Evolutionary conservation across 2,797 vertebrate genomes (phyloP).

Genomic region (Myotis vivesi): DNA sequence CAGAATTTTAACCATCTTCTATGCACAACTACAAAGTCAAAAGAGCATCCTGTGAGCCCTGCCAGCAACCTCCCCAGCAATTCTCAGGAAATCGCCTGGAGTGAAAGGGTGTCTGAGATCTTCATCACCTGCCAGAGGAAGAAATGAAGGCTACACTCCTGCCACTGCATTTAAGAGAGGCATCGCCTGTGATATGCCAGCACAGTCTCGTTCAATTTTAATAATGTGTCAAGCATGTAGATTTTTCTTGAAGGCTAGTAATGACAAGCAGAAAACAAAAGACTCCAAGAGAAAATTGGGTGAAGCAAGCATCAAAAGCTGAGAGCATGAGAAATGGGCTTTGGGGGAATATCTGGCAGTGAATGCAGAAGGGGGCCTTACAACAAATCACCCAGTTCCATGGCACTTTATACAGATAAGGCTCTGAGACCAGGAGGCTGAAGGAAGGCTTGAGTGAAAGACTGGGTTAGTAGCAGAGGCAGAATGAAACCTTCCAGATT

Average conservation of each 20-base stretch:
- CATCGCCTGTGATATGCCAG: constrained; percentile 37
- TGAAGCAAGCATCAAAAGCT: constrained; percentile 16
- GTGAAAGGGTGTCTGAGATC: constrained; percentile 69
- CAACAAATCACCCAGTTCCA: not conserved
- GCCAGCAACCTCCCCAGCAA: not conserved
- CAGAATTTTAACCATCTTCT: not conserved
- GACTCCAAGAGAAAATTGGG: constrained; percentile 35
- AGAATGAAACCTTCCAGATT: not conserved
- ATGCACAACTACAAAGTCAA: constrained; percentile 24
- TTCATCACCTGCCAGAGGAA: constrained; percentile 45
- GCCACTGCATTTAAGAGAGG: constrained; percentile 50
- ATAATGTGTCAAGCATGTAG: constrained; percentile 71
- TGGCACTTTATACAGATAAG: not conserved
- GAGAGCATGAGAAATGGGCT: not conserved
- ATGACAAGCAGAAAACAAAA: constrained; percentile 68
- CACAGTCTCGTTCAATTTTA: constrained; percentile 61
- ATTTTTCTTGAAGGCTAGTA: constrained; percentile 63
- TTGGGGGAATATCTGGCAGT: not conserved
- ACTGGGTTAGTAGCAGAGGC: not conserved
- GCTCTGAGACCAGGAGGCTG: not conserved
- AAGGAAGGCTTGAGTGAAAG: not conserved
- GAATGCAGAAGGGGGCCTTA: not conserved
- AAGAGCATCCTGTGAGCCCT: not conserved
- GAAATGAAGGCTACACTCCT: not conserved
- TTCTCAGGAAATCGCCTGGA: constrained; percentile 50